Evolutionary conservation across 2,113 vertebrate genomes (phyloP).

Genomic region (Ia io): DNA sequence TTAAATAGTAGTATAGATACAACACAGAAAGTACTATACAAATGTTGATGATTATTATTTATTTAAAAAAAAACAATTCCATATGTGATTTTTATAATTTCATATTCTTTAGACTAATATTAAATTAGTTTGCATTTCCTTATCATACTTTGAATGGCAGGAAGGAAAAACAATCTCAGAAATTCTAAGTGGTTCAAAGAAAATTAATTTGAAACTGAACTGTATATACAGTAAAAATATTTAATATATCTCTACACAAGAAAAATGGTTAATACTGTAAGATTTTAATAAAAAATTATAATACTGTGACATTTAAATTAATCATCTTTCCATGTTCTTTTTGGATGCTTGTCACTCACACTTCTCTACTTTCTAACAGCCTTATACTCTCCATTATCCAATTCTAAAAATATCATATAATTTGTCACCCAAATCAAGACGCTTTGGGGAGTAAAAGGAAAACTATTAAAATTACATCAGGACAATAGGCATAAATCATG

Average conservation of each 20-base stretch:
- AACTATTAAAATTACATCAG: not conserved
- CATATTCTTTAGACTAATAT: not conserved
- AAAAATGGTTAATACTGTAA: not conserved
- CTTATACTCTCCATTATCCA: not conserved
- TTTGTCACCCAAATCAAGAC: not conserved
- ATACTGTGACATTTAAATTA: not conserved
- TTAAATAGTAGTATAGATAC: not conserved
- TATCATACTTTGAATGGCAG: not conserved
- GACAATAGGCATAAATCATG: not conserved
- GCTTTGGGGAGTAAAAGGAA: not conserved
- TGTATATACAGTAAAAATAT: not conserved
- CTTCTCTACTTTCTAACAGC: not conserved
- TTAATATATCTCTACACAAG: not conserved
- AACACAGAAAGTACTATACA: not conserved
- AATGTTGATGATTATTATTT: not conserved
- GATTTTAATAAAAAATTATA: not conserved
- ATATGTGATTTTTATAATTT: not conserved
- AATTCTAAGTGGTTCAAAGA: slow-evolving; percentile 5
- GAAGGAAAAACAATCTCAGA: not conserved
- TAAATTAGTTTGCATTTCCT: not conserved
- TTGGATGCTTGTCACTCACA: not conserved
- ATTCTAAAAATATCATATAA: not conserved
- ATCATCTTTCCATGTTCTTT: not conserved
- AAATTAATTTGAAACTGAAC: not conserved
- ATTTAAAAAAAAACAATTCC: not conserved